Conservation (phyloP, 2,797 vertebrate genomes). For the Hydrophis major region DNA sequence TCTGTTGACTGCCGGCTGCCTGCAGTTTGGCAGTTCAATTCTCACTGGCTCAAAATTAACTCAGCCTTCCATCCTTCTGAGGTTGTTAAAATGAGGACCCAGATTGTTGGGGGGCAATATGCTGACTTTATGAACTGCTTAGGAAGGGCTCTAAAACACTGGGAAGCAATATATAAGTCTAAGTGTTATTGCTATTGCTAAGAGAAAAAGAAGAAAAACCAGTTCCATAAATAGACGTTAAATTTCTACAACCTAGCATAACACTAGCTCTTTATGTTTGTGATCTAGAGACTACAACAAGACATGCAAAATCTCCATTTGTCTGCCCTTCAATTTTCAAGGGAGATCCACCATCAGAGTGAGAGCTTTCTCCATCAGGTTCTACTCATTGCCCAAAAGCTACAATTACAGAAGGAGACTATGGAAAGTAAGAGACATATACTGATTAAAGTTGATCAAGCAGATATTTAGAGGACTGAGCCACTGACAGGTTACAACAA, state of each 20-base stretch:
- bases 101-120: no score
- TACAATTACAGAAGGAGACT: constrained; percentile 56
- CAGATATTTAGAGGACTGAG: background rate
- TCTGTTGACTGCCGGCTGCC: no score
- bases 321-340: constrained; percentile 68
- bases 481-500: background rate
- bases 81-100: no score
- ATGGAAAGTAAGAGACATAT: constrained; percentile 67
- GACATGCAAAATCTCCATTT: constrained; percentile 73
- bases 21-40: no score
- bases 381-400: constrained; percentile 47
- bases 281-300: constrained; percentile 73
- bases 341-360: constrained; percentile 70
- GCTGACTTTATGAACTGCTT: no score
- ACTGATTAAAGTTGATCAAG: background rate
- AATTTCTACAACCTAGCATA: background rate
- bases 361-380: constrained; percentile 67
- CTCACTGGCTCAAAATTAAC: no score
- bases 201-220: background rate
- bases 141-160: no score
- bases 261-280: constrained; percentile 31
- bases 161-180: background rate
- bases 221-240: background rate
- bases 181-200: background rate
- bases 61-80: no score